These are phyloP conservation scores for Eupithecia tripunctaria DNA, from an alignment of 2,888 invertebrate species.

Conservation along the genomic window DNA sequence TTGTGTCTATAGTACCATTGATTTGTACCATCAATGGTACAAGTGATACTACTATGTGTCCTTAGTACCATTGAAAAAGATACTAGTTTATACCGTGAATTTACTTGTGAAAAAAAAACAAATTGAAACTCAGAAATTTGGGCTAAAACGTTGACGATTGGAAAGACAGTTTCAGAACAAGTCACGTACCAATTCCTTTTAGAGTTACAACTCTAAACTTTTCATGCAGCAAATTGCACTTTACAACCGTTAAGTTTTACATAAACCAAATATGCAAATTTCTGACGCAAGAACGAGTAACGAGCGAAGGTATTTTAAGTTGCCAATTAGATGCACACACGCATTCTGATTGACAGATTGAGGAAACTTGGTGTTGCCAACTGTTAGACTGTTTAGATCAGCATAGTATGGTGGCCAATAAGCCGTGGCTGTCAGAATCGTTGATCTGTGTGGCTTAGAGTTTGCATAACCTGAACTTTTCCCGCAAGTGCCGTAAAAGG, in stretches of 20 bases:
- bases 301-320: not conserved
- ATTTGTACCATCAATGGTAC: too few relatives aligned
- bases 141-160: too few relatives aligned
- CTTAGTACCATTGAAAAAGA: too few relatives aligned
- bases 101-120: too few relatives aligned
- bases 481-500: not conserved
- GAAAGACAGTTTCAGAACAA: not conserved
- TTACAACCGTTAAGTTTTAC: conserved; percentile 3
- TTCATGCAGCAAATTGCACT: not conserved
- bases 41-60: too few relatives aligned
- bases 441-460: too few relatives aligned
- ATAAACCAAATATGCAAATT: conserved; percentile 11
- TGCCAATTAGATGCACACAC: conserved; percentile 1
- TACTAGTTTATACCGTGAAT: too few relatives aligned
- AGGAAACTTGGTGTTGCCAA: not conserved
- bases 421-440: not conserved
- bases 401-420: not conserved
- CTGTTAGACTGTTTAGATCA: not conserved
- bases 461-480: too few relatives aligned
- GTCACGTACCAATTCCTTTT: conserved; percentile 5
- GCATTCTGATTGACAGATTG: conserved; percentile 7
- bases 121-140: too few relatives aligned
- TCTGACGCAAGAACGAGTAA: conserved; percentile 6
- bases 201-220: conserved; percentile 8
- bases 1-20: too few relatives aligned